Evolutionary conservation across 2,888 invertebrate genomes (phyloP).

Genomic region (Harpalus rufipes): DNA sequence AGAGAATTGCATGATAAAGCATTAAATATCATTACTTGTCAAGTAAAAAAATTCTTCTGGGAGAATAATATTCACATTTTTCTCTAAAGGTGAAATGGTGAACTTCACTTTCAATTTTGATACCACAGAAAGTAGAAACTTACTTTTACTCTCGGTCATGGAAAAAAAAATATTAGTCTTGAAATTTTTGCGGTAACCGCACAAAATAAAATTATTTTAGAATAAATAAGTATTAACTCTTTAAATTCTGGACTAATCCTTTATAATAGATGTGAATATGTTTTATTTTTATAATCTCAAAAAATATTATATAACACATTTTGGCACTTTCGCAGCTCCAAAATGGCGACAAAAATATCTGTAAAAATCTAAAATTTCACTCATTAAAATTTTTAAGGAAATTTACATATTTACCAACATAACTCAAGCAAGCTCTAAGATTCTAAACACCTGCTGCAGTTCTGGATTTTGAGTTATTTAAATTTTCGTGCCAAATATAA

Average conservation of each 20-base stretch:
- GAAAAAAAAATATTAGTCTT: no score
- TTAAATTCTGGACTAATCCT: neutral
- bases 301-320: conserved; percentile 19
- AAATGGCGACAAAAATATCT: conserved; percentile 3
- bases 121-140: no score
- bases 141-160: no score
- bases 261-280: neutral
- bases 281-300: neutral
- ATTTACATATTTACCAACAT: conserved; percentile 22
- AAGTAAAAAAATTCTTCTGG: no score
- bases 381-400: conserved; percentile 30
- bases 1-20: no score
- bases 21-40: no score
- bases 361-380: conserved; percentile 16
- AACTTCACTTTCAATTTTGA: no score
- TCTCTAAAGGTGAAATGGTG: no score
- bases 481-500: conserved; percentile 58
- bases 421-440: conserved; percentile 12
- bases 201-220: no score
- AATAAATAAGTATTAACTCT: no score
- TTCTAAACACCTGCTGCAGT: conserved; percentile 52
- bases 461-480: conserved; percentile 50
- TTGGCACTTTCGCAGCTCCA: conserved; percentile 12
- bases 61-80: no score
- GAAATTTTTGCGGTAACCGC: no score